Base-by-base conservation (phyloP, 1,140 invertebrate species). In the Luehdorfia chinensis region DNA sequence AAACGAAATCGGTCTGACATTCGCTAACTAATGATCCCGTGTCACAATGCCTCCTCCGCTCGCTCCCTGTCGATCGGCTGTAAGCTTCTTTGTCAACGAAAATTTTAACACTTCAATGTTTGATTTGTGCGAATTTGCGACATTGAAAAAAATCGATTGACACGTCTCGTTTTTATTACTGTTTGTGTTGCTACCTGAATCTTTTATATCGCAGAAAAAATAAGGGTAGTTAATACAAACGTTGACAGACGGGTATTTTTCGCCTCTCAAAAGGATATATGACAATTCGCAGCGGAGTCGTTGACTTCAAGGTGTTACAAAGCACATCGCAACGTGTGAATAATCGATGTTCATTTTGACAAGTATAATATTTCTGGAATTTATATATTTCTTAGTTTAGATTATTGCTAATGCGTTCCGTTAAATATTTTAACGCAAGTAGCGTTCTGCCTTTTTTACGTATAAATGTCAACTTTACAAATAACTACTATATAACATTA, bases 31-130 rank as follows among this genome's bases (percentile, higher is more conserved):
- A 86, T 84, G 79, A 76, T 74, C 52, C 55, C 33, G 45, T 47
- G 49, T 61, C 64, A 79, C 69, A 85, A 80, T 71, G 71, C 60
- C 41, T 39, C 48, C 50, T 46, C 49, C 64, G 44, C 54, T 37
- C 47, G 60, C 68, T 75, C 76, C 69, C 72, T 64, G 72, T 69
- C 55, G 69, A 53, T 65, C 61, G 62, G 69, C 69, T 70, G 70
- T 56, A 69, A 75, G 67, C 49, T 59, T 50, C 64, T 66, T 81
- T 84, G 77, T 83, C 47, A 67, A 63, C 55, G 52, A 51, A 63
- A 73, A 83, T 66, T 74, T 79, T 83, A 83, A 84, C 83, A 84
- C 79, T 83, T 80, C 77, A 83, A 70, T 83, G 62, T 86, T 86
- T 84, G 83, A 86, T 86, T 79, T 83, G 83, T 77, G 73, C 70